A percentile compares a stretch with the other conserved stretches of the same genome.
These are phyloP conservation scores for Macquaria ambigua DNA, from an alignment of 2,113 vertebrate genomes.

Conservation along the genomic window DNA sequence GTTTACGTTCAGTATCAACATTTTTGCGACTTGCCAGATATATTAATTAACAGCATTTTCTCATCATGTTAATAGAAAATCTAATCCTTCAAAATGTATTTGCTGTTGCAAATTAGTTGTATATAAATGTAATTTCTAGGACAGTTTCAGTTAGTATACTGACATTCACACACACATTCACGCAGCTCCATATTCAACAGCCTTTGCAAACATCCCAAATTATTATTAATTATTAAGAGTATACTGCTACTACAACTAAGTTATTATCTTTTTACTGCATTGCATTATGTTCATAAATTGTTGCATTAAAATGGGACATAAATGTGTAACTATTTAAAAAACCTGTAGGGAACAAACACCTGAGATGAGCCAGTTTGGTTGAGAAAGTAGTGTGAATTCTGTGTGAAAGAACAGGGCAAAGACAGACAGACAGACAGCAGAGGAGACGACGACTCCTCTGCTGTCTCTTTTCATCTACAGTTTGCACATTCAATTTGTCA, in stretches of 20 bases:
- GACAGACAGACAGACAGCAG: background rate
- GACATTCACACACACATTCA: no score
- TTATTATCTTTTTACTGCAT: background rate
- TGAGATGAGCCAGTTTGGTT: background rate
- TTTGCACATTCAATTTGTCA: slow-evolving; percentile 46
- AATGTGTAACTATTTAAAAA: slow-evolving; percentile 7
- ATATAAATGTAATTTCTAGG: no score
- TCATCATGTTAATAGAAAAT: no score
- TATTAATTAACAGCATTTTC: no score
- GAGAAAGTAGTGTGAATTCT: slow-evolving; percentile 13
- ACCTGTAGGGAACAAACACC: background rate
- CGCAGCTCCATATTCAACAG: background rate
- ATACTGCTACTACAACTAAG: background rate
- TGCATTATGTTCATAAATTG: slow-evolving; percentile 13
- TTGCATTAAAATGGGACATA: background rate
- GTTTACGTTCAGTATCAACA: no score
- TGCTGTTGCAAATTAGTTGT: no score
- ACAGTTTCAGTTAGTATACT: background rate
- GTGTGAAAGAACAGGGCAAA: background rate
- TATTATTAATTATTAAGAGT: background rate
- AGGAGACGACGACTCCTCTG: slow-evolving; percentile 9
- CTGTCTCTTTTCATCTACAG: slow-evolving; percentile 43
- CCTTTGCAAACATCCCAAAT: background rate
- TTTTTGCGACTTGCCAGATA: no score
- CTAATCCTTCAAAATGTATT: no score